Evolutionary conservation across 2,888 invertebrate genomes (phyloP), one percentile per base, ranked within the genome.

Genomic region (Abscondita cerata): DNA sequence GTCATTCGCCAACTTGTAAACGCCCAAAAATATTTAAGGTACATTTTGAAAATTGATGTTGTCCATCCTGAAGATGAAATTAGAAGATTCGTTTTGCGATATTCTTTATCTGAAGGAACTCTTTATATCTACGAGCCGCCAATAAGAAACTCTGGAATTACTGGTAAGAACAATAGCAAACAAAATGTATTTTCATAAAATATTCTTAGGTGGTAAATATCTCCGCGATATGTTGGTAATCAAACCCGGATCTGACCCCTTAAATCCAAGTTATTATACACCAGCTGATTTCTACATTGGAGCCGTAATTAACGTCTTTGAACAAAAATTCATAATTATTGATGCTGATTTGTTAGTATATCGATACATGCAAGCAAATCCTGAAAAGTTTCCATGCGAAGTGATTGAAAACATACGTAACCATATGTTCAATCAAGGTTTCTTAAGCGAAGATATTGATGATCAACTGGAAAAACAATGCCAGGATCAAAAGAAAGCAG

Each of bases 261-360:
- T 90, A 71, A 85, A 89, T 72, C 92, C 92, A 0, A 84, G 85
- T 1, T 93, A 89, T 76, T 94, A 89, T 72, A 89, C 89, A 0
- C 91, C 93, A 0, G 86, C 86, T 31, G 92, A 91, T 80, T 91
- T 95, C 75, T 89, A 84, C 75, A 89, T 95, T 64, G 94, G 93
- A 5, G 89, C 88, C 0, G 82, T 85, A 60, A 83, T 95, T 40
- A 87, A 87, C 1, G 85, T 93, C 1, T 91, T 89, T 78, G 86
- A 87, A 67, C 91, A 91, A 77, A 85, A 90, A 38, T 95, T 95
- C 78, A 81, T 86, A 68, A 89, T 95, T 67, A 87, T 84, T 31
- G 91, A 90, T 0, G 90, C 90, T 54, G 93, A 93, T 79, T 81
- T 88, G 20, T 91, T 85, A 75, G 93, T 94, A 20, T 90, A 89